Evolutionary conservation across 2,113 vertebrate species (phyloP), one percentile per base, ranked within the genome.

Genomic region (Lampris incognitus): DNA sequence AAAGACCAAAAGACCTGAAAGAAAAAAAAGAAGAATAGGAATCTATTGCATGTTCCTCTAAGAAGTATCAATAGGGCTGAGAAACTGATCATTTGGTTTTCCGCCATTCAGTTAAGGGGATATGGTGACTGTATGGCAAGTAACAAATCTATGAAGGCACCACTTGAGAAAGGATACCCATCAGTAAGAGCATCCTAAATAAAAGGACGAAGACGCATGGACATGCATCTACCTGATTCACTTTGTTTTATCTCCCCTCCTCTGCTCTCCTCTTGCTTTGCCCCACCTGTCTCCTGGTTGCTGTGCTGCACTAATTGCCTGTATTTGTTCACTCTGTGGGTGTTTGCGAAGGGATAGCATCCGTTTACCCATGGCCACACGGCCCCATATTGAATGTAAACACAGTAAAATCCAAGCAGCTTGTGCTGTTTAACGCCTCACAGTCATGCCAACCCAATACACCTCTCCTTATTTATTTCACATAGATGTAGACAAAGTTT

Each of bases 261-360:
- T 38, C 70, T 63, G 24, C 42, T 58, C 67, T 48, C 46, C 64
- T 61, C 60, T 63, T 57, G 54, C 46, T 48, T 46, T 50, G 11
- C 40, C 63, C 84, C 88, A 88, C 86, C 76, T 87, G 65, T 79
- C 83, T 70, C 56, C 69, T 64, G 83, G 68, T 82, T 86, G 71
- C 78, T 78, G 60, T 39, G 74, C 69, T 86, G 85, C 72, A 78
- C 76, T 87, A 83, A 87, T 83, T 87, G 81, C 72, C 76, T 74
- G 66, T 89, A 90, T 91, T 93, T 93, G 87, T 57, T 91, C 85
- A 84, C 80, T 78, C 39, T 83, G 75, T 51, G 54, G 56, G 52
- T 93, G 86, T 93, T 93, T 93, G 85, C 49, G 50, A 67, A 91
- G 75, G 81, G 86, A 91, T 83, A 76, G 64, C 84, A 79, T 88